Conservation (phyloP, 2,797 vertebrate genomes). For the Premnoplex brunnescens region DNA sequence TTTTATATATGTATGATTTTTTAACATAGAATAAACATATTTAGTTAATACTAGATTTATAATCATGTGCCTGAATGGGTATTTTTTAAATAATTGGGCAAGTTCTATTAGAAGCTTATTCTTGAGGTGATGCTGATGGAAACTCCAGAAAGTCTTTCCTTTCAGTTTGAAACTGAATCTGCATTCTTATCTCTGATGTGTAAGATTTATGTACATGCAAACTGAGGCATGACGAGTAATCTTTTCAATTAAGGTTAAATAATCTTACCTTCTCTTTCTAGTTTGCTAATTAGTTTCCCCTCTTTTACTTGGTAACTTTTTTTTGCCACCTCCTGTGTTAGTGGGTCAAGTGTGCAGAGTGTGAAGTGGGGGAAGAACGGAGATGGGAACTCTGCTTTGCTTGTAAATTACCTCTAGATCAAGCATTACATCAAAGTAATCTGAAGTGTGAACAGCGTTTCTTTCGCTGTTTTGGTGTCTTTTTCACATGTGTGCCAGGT, state of each 20-base stretch:
- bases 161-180: background rate
- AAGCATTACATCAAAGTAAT: background rate
- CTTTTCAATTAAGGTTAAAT: constrained; percentile 9
- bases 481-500: background rate
- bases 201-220: background rate
- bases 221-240: background rate
- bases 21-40: background rate
- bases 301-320: background rate
- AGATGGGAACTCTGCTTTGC: background rate
- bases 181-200: background rate
- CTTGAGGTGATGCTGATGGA: background rate
- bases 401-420: background rate
- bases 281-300: background rate
- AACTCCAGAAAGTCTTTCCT: background rate
- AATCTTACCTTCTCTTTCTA: background rate
- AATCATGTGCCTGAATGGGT: background rate
- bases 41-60: background rate
- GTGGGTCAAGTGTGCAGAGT: background rate
- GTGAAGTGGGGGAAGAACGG: background rate
- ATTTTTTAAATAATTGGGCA: background rate
- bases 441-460: background rate
- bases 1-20: background rate
- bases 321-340: background rate
- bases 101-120: background rate
- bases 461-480: background rate